phyloP scores from a whole-genome alignment of 2,113 vertebrate species.

The Trogon melanurus region DNA sequence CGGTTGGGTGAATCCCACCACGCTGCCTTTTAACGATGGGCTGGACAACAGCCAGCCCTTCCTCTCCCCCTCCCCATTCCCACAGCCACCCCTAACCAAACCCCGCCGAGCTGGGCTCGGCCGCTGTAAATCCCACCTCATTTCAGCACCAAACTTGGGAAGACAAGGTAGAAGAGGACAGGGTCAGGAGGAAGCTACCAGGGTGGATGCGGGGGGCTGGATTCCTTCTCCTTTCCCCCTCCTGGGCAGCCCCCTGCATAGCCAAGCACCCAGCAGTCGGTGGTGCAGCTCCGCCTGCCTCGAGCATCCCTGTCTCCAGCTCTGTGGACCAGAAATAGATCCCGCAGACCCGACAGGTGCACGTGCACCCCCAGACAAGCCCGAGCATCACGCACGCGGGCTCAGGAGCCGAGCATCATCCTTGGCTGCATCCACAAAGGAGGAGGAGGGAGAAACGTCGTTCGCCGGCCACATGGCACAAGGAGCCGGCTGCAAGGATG shows the following conservation, averaged over 20 bases:
- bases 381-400: rapidly evolving
- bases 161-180: background rate
- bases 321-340: rapidly evolving
- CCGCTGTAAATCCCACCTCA: background rate
- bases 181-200: background rate
- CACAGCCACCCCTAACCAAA: background rate
- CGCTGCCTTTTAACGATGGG: rapidly evolving
- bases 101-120: background rate
- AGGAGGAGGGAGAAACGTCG: background rate
- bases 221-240: background rate
- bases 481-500: background rate
- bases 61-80: background rate
- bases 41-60: background rate
- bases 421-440: background rate
- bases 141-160: background rate
- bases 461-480: background rate
- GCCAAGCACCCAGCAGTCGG: background rate
- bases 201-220: background rate
- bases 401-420: background rate
- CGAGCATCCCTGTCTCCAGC: background rate
- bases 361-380: background rate
- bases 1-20: slow-evolving; percentile 19
- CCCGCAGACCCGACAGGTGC: background rate
- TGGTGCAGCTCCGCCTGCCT: background rate
- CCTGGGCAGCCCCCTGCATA: background rate